Evolutionary conservation across 2,113 vertebrate genomes (phyloP), one percentile per base, ranked within the genome.

Genomic region (Oncorhynchus keta): DNA sequence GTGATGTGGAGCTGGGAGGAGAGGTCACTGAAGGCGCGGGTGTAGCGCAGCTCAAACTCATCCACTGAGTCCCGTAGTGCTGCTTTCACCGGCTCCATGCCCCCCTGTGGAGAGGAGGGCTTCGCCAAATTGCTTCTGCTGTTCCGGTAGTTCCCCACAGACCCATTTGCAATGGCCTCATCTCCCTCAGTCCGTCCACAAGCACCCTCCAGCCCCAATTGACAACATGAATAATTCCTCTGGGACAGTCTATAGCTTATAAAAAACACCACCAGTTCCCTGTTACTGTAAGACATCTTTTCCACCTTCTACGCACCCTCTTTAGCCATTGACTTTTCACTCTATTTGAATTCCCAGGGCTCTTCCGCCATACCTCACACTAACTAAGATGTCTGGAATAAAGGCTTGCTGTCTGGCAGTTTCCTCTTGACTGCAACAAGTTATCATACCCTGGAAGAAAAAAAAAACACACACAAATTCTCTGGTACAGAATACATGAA

Each of bases 1-100:
- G 95, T 97, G 90, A 99, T 96, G 88, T 96, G 92, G 26, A 99
- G 93, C 91, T 99, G 96, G 13, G 94, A 94, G 4, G 96, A 96
- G 48, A 99, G 94, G 78, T 97, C 95, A 18, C 92, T 96, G 89
- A 99, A 99, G 0, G 95, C 95, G 35, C 94, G 90, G 0, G 91
- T 91, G 87, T 96, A 99, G 66, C 95, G 91, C 88, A 95, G 83
- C 90, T 99, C 97, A 81, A 99, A 99, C 91, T 98, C 97, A 8
- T 96, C 94, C 0, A 95, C 96, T 0, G 97, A 95, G 66, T 96
- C 95, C 59, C 90, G 87, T 39, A 99, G 93, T 0, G 96, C 95
- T 70, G 92, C 93, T 89, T 96, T 95, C 68, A 98, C 94, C 0
- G 89, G 88, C n/a, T 92, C 89, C 3, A 88, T 48, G 48, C 77